These are phyloP conservation scores for Philopotamus ludificatus DNA, from an alignment of 1,140 invertebrate genomes.

Conservation along the genomic window DNA sequence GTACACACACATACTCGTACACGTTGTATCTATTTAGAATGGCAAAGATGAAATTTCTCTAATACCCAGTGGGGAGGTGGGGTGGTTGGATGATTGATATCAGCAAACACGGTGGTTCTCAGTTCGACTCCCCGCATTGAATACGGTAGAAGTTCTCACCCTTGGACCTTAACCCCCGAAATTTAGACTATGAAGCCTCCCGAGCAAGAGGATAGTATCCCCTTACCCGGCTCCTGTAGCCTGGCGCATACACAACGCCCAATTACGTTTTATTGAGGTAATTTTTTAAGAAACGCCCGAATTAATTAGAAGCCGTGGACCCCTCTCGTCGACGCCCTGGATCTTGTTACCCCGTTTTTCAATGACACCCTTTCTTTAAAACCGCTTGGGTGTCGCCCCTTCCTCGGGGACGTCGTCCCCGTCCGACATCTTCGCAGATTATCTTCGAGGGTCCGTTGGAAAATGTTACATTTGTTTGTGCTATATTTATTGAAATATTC, in stretches of 20 bases:
- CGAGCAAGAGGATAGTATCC: neutral
- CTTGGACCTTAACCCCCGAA: neutral
- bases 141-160: neutral
- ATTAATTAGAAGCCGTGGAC: too few species aligned
- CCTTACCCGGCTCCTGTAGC: neutral
- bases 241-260: conserved; percentile 17
- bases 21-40: too few species aligned
- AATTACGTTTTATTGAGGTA: conserved; percentile 34
- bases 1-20: too few species aligned
- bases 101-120: conserved; percentile 29
- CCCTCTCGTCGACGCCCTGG: too few species aligned
- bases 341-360: too few species aligned
- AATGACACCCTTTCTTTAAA: too few species aligned
- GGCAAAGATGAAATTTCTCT: conserved; percentile 37
- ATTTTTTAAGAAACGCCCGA: conserved; percentile 20
- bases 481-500: too few species aligned
- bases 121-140: neutral
- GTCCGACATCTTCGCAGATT: too few species aligned
- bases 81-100: conserved; percentile 37
- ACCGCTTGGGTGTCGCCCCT: too few species aligned
- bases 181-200: neutral
- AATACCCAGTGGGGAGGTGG: conserved; percentile 34
- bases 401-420: too few species aligned
- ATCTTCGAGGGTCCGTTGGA: too few species aligned
- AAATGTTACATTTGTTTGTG: too few species aligned